Evolutionary conservation across 2,888 invertebrate species (phyloP), one percentile per base, ranked within the genome.

Genomic region (Lamproptera curius): DNA sequence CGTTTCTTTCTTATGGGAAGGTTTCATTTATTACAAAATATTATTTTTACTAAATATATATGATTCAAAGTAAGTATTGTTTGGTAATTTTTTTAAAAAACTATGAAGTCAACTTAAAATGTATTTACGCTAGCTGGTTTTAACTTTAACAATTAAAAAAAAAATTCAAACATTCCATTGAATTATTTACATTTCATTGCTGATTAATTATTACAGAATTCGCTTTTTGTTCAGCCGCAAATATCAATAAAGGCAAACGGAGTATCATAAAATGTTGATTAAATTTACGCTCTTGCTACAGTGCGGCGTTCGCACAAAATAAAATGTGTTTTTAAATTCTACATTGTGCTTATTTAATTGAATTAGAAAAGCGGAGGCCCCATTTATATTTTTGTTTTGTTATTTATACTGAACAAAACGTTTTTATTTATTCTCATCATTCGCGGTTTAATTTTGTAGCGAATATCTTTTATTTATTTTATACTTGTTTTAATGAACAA

Each of bases 181-280:
- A 2, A 28, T 28, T 28, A 28, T 28, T 28, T 28, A 9, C 28
- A 10, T 28, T 28, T 28, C 28, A 28, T 8, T 28, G 28, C 28
- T 9, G 9, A 10, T 28, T 5, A 10, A 28, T 10, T 28, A 28
- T 28, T 5, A 9, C 31, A 31, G n/a, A 11, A 31, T 35, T 28
- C 35, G 35, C 35, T 39, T 39, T 39, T 16, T 39, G 17, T 39
- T 28, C n/a, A 28, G 28, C 11, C 31, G n/a, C 34, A 11, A 49
- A 43, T 49, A 43, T 43, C 48, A 49, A 43, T 28, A 33, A 10
- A 42, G 20, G 15, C 35, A 16, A 49, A 40, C 16, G 17, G 42
- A 35, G 26, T 39, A 15, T 26, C 14, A 26, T 49, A 40, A 43
- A 49, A 43, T 13, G 42, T 40, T 49, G 43, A 43, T 49, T 49